A percentile compares a stretch with the other conserved stretches of the same genome.
These are phyloP conservation scores for Xerus rutilus DNA, from an alignment of 2,797 vertebrate genomes.

Conservation along the genomic window DNA sequence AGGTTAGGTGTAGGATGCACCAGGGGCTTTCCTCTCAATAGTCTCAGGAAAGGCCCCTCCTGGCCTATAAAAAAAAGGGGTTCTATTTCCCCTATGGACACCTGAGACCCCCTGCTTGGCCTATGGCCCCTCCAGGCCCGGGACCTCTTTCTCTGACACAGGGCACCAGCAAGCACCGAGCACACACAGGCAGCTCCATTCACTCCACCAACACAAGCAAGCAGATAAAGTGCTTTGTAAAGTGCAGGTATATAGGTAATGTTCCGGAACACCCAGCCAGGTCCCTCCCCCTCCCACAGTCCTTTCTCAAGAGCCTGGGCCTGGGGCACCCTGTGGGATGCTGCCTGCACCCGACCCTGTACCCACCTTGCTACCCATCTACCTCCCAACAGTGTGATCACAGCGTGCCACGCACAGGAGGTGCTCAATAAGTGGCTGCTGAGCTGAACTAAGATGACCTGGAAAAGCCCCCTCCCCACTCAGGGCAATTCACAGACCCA, in stretches of 20 bases:
- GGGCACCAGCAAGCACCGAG: not conserved
- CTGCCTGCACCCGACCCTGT: not conserved
- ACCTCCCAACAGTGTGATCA: not conserved
- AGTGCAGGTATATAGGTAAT: constrained; percentile 81
- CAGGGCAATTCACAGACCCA: not conserved
- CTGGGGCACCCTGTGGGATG: not conserved
- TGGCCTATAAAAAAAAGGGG: not conserved
- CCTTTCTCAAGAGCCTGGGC: too few species aligned
- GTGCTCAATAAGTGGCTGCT: too few species aligned
- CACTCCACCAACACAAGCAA: constrained; percentile 59
- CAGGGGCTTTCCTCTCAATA: too few species aligned
- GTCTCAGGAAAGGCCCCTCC: too few species aligned
- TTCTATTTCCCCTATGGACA: accelerated
- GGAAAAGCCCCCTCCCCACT: not conserved
- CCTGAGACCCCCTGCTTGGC: accelerated
- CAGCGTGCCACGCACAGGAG: not conserved
- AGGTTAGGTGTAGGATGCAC: not conserved
- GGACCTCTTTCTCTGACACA: too few species aligned
- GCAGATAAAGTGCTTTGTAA: constrained; percentile 84
- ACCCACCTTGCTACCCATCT: not conserved
- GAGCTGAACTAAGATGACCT: not conserved
- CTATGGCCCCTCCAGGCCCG: not conserved
- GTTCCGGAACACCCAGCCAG: constrained; percentile 33
- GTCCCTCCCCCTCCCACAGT: constrained; percentile 5
- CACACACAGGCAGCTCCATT: not conserved